phyloP scores from a whole-genome alignment of 2,888 invertebrate species.

The Aphidius colemani region DNA sequence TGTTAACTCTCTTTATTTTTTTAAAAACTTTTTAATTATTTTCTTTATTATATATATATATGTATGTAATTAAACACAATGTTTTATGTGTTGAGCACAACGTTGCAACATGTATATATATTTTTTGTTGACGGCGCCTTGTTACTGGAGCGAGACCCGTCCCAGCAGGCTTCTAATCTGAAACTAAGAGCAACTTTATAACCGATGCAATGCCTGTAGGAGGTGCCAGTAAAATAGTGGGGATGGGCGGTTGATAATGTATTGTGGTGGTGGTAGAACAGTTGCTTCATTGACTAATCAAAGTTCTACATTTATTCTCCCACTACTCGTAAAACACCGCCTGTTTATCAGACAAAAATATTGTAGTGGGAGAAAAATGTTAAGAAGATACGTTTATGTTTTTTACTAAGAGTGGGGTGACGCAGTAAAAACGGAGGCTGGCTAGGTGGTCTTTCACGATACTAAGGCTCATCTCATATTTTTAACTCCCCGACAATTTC shows the following conservation, averaged over 20 bases:
- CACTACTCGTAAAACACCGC: constrained; percentile 51
- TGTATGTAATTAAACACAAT: not conserved
- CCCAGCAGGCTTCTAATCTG: constrained; percentile 61
- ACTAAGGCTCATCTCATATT: constrained; percentile 55
- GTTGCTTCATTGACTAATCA: constrained; percentile 44
- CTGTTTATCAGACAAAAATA: constrained; percentile 42
- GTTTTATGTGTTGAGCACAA: no score
- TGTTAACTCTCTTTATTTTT: no score
- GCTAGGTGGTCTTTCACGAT: constrained; percentile 48
- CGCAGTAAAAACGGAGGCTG: constrained; percentile 57
- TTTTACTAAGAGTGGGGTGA: constrained; percentile 30
- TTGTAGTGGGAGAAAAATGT: constrained; percentile 25
- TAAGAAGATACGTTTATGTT: constrained; percentile 8
- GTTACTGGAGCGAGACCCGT: constrained; percentile 52
- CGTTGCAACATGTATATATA: not conserved
- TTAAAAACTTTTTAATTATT: no score
- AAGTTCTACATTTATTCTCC: constrained; percentile 46
- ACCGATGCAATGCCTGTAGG: constrained; percentile 58
- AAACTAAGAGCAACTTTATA: constrained; percentile 60
- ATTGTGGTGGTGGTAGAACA: constrained; percentile 48
- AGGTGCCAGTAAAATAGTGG: constrained; percentile 50
- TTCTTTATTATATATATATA: not conserved
- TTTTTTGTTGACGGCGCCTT: constrained; percentile 2
- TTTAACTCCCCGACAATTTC: constrained; percentile 52
- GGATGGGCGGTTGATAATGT: constrained; percentile 46